A percentile compares a stretch with the other conserved stretches of the same genome.
phyloP scores from a whole-genome alignment of 2,888 invertebrate species.

The Ornithoptera priamus region DNA sequence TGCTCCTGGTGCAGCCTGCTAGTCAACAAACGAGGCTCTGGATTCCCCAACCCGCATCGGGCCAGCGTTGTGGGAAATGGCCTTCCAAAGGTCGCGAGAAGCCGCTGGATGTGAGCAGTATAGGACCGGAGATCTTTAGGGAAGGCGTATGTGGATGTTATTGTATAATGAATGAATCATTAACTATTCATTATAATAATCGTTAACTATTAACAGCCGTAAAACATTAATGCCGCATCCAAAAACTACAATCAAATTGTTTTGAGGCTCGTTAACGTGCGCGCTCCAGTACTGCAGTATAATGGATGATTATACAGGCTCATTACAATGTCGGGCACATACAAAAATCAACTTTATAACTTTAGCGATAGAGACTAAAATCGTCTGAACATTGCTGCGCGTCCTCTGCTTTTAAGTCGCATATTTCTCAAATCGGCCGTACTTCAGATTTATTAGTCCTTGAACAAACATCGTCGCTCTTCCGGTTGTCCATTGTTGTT shows the following conservation, averaged over 20 bases:
- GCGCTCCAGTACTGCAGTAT: neutral
- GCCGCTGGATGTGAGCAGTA: too few relatives aligned
- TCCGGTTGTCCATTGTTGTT: neutral
- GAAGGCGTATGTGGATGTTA: too few relatives aligned
- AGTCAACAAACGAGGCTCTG: too few relatives aligned
- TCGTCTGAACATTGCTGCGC: neutral
- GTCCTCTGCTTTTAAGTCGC: neutral
- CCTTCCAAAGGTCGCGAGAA: too few relatives aligned
- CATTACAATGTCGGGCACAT: neutral
- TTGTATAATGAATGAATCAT: too few relatives aligned
- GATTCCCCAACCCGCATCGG: too few relatives aligned
- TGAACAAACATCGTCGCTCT: constrained; percentile 4
- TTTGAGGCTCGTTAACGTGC: constrained; percentile 7
- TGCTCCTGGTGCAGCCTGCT: too few relatives aligned
- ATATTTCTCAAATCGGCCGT: neutral
- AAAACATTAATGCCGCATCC: neutral
- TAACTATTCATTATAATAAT: too few relatives aligned
- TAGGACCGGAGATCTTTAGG: too few relatives aligned
- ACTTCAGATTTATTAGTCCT: neutral
- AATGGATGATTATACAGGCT: constrained; percentile 9
- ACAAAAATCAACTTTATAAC: neutral
- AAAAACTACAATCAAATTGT: constrained; percentile 5
- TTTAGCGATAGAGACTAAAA: neutral
- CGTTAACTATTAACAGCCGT: neutral
- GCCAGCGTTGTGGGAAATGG: too few relatives aligned